Conservation (phyloP, 2,888 invertebrate genomes). For the Ferrisia virgata region DNA sequence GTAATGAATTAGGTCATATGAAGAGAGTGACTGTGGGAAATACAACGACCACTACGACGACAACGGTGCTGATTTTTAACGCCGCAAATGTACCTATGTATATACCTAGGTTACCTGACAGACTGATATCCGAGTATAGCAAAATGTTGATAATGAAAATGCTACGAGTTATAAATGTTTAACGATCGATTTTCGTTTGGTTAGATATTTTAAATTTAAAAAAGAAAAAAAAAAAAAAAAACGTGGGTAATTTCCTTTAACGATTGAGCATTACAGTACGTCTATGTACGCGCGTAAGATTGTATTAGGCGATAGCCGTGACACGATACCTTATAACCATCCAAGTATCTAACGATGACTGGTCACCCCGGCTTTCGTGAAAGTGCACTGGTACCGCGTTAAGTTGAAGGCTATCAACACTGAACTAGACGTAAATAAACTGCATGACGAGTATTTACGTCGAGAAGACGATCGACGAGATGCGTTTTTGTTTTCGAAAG, state of each 20-base stretch:
- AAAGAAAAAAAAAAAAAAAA: not conserved
- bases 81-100: not conserved
- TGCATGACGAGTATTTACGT: not conserved
- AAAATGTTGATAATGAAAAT: not conserved
- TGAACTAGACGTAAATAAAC: not conserved
- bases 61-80: not conserved
- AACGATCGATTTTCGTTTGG: not conserved
- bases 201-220: not conserved
- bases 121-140: no score
- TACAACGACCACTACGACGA: no score
- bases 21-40: not conserved
- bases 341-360: conserved; percentile 24
- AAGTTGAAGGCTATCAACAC: conserved; percentile 16
- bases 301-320: conserved; percentile 17
- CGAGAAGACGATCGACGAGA: not conserved
- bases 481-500: not conserved
- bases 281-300: not conserved
- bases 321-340: conserved; percentile 1
- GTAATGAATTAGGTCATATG: not conserved
- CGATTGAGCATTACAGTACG: not conserved
- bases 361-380: conserved; percentile 6
- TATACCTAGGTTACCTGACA: no score
- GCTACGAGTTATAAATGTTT: not conserved
- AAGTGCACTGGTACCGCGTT: not conserved
- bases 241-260: not conserved